Evolutionary conservation across 1,140 invertebrate species (phyloP), one percentile per base, ranked within the genome.

Genomic region (Megathymus violae): DNA sequence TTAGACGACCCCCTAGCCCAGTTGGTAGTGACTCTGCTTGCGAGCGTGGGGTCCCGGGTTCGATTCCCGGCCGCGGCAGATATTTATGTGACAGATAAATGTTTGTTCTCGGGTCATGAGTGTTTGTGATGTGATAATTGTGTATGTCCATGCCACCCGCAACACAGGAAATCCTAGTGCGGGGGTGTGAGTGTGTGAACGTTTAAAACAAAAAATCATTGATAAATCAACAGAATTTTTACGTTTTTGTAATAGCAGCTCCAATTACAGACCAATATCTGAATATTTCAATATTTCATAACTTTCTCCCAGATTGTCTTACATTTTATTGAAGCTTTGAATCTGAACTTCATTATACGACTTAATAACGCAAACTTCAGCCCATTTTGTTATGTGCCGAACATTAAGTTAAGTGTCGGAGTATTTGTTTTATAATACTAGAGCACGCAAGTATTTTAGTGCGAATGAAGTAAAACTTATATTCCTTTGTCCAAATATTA

Each of bases 341-440:
- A 44, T 58, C 52, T 44, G 19, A 44, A 58, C 52, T 44, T 31
- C 22, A 40, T 25, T 56, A 22, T 31, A 58, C 52, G 52, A 58
- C 52, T 58, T 58, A 44, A 58, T 58, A 44, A 58, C 40, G 40
- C 9, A 44, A 58, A 58, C 40, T 58, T 31, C 15, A 1, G 36
- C 11, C 15, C 16, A 27, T 46, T 59, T 56, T 25, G 40, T 44
- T 56, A 44, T 31, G 40, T 44, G 41, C 16, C 15, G 43, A 59
- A 46, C 54, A 59, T 59, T 59, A 59, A 46, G 43, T 59, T 46
- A 34, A 19, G 54, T 59, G 27, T 44, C 27, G 41, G 52, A 34
- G 15, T 46, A 19, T 59, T 59, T 46, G 54, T 59, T 59, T 46
- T 34, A 59, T 59, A 46, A 36, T 59, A 36, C 54, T 59, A 36